Base-by-base conservation (phyloP, 2,797 vertebrate genomes). In the Halcyon smyrnensis region DNA sequence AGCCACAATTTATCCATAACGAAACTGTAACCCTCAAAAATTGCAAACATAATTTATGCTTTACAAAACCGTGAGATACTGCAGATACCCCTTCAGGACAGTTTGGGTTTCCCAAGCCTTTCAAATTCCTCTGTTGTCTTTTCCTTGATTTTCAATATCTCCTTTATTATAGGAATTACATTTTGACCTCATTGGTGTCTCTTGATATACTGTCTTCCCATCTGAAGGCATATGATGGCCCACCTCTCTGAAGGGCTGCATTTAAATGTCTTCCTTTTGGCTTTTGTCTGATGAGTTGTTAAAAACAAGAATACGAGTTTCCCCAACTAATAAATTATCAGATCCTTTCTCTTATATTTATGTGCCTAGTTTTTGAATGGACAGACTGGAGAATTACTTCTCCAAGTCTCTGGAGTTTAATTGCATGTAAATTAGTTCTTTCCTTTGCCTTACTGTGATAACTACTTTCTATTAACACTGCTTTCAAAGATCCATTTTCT, bases 401-500 rank as follows among this genome's bases (percentile, higher is more conserved):
- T 84, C 16, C 1, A 6, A 79, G 60, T 87, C 27, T 67, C 56
- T 84, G 68, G 75, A 83, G 50, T 92, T 93, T 91, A 92, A 83
- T 63, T 89, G 78, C 36, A 30, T 69, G 11, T 48, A 80, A 91
- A 91, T 92, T 60, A 68, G n/a, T 53, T 91, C 48, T 92, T 95
- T 89, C 79, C 41, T 93, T 91, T 83, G 30, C 68, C 9, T 70
- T 84, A 41, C 43, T 92, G 21, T 83, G 46, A 70, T 87, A 82
- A 87, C 63, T 21, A 41, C 30, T 91, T 93, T 83, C 81, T 92
- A 53, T 83, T 87, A 87, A 80, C 36, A 11, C 37, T 74, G 28
- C 39, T 83, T 92, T 95, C 75, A 89, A 79, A 96, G 53, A 63
- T 87, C 36, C n/a, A n/a, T 92, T 91, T 94, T 91, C 51, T 88